Evolutionary conservation across 2,113 vertebrate genomes (phyloP).

Genomic region (Chloropsis hardwickii): DNA sequence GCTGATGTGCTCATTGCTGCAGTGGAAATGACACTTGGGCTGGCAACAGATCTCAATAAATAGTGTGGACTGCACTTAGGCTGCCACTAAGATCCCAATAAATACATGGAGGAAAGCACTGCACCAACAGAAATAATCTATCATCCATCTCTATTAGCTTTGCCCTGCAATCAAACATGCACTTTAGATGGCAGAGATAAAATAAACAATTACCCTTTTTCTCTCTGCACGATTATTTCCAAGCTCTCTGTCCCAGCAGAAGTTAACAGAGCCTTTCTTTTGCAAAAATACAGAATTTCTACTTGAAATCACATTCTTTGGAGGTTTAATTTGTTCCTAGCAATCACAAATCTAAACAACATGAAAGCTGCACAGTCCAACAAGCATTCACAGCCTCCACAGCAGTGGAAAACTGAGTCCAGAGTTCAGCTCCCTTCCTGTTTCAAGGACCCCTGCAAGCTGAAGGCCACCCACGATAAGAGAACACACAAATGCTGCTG

Average conservation of each 20-base stretch:
- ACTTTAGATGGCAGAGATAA: neutral
- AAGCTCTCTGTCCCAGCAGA: neutral
- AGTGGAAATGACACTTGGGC: neutral
- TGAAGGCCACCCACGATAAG: slow-evolving; percentile 27
- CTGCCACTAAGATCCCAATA: neutral
- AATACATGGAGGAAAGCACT: neutral
- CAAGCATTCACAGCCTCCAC: neutral
- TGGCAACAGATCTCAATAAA: neutral
- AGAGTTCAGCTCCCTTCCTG: neutral
- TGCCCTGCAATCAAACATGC: slow-evolving; percentile 16
- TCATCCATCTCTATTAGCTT: neutral
- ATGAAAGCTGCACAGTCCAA: neutral
- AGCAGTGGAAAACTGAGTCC: neutral
- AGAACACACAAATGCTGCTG: neutral
- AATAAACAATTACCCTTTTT: neutral
- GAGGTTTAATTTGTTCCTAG: neutral
- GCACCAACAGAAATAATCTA: neutral
- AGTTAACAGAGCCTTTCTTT: neutral
- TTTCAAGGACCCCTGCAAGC: neutral
- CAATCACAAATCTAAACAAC: neutral
- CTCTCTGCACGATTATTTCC: neutral
- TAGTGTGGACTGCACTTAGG: neutral
- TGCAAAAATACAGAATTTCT: neutral
- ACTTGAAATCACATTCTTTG: neutral
- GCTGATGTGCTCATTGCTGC: neutral